Evolutionary conservation across 2,797 vertebrate species (phyloP), one percentile per base, ranked within the genome.

Genomic region (Falco columbarius): DNA sequence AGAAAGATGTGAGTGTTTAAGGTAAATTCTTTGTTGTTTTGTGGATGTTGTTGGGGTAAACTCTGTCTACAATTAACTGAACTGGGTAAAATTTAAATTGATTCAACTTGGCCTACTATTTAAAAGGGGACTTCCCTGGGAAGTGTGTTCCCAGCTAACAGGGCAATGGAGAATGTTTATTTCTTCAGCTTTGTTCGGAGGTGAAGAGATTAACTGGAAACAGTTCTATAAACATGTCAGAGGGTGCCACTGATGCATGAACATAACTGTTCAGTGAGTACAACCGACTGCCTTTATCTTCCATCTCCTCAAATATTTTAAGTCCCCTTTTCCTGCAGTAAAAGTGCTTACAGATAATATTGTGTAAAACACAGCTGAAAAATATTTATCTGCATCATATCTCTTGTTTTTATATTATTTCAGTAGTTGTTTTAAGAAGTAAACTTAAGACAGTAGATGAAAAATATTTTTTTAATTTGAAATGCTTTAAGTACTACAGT

Each of bases 171-270:
- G 67, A 76, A 80, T 95, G 89, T 93, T 96, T 95, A 90, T 89
- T 82, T 70, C 95, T 70, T 55, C 75, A 29, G 84, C 81, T 89
- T 67, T 87, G 74, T 1, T 46, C 14, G 7, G 76, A 95, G 85
- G 70, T 65, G 76, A 89, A 24, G 89, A 49, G 94, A 81, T 95
- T 67, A 94, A 94, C 81, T 87, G 90, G 89, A 40, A 81, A 58
- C 79, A 22, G 38, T 81, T 89, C 71, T 83, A 89, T 93, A 94
- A 96, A 94, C 89, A 94, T 79, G 49, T 92, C 94, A 72, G 82
- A 89, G 93, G n/a, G 83, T 56, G 81, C 56, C 88, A 12, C 9
- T 92, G 94, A 89, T 61, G 77, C 32, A 74, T n/a, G 72, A 40
- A n/a, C 49, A 26, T 56, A 61, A 27, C 55, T 79, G 84, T 81